Base-by-base conservation (phyloP, 2,797 vertebrate genomes). In the Enteromius thamalakanensis region DNA sequence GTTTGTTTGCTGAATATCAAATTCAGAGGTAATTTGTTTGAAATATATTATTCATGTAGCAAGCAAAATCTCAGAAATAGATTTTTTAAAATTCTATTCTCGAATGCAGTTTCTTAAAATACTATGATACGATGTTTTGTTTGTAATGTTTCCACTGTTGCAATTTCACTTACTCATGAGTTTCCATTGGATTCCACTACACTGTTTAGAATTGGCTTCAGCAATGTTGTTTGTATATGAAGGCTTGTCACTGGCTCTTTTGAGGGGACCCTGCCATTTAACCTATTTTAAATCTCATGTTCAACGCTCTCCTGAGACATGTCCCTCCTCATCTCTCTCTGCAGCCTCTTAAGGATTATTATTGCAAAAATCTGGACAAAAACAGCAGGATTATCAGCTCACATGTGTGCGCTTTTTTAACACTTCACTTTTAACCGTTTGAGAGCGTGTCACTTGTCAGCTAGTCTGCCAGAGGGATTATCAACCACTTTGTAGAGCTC, bases 321-420 rank as follows among this genome's bases (percentile, higher is more conserved):
- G 72, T 83, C 72, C 42, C 72, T 76, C 71, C 23, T 79, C 74
- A 42, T 76, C 42, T 80, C 34, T 82, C 34, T 82, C 42, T 68
- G 82, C 55, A 77, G 82, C 76, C 42, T 87, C 67, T 74, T 82
- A 79, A 37, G 65, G 83, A 79, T 89, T 85, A 89, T 83, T 84
- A 80, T 51, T 75, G 89, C 89, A 91, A 83, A 89, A 88, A 87
- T 87, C 85, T 83, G 84, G 85, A 89, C 90, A 84, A 89, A 91
- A 90, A 90, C 87, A 91, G 78, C 83, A 70, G 89, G 89, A 90
- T 91, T 90, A 91, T 71, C 42, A 81, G 47, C 62, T 87, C 84
- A 90, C 86, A 91, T 89, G 86, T 89, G 83, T 88, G 68, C 21
- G 69, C 80, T 88, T 88, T 85, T 87, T 88, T 87, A 80, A 81